These are phyloP conservation scores for Notiomystis cincta DNA, from an alignment of 2,113 vertebrate species.

Conservation along the genomic window DNA sequence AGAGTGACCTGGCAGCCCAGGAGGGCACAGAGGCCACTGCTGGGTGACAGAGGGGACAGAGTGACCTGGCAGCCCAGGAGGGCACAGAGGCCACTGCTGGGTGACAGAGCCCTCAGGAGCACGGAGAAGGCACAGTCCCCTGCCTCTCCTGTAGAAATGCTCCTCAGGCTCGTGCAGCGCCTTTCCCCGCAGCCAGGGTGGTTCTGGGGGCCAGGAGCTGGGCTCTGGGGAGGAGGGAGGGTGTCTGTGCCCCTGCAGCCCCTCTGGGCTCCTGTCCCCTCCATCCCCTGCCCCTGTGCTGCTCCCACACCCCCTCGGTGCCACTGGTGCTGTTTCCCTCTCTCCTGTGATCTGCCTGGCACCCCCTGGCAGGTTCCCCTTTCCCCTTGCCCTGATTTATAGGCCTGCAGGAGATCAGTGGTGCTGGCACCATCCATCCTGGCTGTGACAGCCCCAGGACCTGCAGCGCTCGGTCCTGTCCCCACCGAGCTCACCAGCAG, in stretches of 20 bases:
- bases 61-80: no score
- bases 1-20: no score
- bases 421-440: background rate
- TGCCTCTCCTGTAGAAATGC: background rate
- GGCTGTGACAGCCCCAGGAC: background rate
- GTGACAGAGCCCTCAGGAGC: background rate
- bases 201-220: background rate
- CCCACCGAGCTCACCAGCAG: background rate
- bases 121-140: background rate
- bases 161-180: no score
- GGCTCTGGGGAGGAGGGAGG: background rate
- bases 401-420: background rate
- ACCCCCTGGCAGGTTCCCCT: background rate
- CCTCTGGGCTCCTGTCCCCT: background rate
- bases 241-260: background rate
- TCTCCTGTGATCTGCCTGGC: background rate
- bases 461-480: background rate
- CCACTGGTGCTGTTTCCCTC: fast-evolving
- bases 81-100: background rate
- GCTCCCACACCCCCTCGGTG: background rate
- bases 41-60: no score
- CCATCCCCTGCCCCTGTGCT: background rate
- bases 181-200: background rate
- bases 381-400: background rate
- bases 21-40: background rate